Percentiles rank a stretch among this genome's conserved stretches.
Evolutionary conservation across 2,888 invertebrate genomes (phyloP).

Genomic region (Drosophila emarginata): DNA sequence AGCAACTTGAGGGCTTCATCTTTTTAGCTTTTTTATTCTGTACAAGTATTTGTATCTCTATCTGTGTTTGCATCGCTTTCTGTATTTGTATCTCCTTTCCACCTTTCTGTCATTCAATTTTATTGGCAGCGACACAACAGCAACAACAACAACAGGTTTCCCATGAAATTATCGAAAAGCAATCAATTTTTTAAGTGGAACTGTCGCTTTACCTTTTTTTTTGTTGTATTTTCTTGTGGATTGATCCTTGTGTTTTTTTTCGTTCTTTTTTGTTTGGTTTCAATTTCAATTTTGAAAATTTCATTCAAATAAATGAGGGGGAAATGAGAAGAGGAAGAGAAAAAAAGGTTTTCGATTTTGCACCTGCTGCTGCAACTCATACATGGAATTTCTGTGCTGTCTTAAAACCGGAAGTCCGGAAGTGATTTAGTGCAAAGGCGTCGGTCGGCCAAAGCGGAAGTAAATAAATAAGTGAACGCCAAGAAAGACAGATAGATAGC

Average conservation of each 20-base stretch:
- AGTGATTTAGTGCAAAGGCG: slow-evolving; percentile 76
- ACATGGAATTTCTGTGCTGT: slow-evolving; percentile 8
- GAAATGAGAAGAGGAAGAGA: neutral
- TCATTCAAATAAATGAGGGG: slow-evolving; percentile 52
- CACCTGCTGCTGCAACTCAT: slow-evolving; percentile 26
- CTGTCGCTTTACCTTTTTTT: slow-evolving; percentile 37
- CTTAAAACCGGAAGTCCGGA: slow-evolving; percentile 79
- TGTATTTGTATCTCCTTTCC: slow-evolving; percentile 8
- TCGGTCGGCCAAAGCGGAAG: slow-evolving; percentile 56
- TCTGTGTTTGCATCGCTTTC: neutral
- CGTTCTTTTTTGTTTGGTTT: slow-evolving; percentile 60
- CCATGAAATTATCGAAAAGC: slow-evolving; percentile 74
- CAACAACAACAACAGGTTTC: slow-evolving; percentile 62
- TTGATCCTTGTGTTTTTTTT: slow-evolving; percentile 30
- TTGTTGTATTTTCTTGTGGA: neutral
- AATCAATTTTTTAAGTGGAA: slow-evolving; percentile 77
- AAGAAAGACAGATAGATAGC: slow-evolving; percentile 34
- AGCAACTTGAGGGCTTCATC: slow-evolving; percentile 37
- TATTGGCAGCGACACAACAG: slow-evolving; percentile 52
- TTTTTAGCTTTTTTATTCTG: slow-evolving; percentile 9
- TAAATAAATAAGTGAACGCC: slow-evolving; percentile 62
- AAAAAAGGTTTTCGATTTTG: slow-evolving; percentile 21
- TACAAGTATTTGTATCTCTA: neutral
- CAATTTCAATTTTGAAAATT: slow-evolving; percentile 61
- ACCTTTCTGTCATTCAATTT: slow-evolving; percentile 60